A percentile compares a stretch with the other conserved stretches of the same genome.
Conservation (phyloP, 2,888 invertebrate genomes). For the Zele albiditarsus region DNA sequence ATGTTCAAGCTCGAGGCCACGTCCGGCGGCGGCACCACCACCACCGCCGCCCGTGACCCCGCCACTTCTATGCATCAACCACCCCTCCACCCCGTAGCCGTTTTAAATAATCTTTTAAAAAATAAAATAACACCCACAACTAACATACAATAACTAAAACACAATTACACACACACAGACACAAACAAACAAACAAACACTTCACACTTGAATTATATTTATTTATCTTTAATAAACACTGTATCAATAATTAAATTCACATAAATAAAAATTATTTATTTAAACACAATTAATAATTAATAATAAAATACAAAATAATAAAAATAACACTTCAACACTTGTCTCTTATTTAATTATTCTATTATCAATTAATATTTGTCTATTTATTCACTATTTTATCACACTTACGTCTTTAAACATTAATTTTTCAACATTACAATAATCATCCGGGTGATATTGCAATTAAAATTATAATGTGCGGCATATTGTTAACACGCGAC, state of each 20-base stretch:
- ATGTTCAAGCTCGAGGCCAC: constrained; percentile 76
- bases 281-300: too few species aligned
- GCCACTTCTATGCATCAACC: constrained; percentile 85
- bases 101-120: constrained; percentile 38
- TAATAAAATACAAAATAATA: too few species aligned
- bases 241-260: too few species aligned
- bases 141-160: constrained; percentile 7
- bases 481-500: background rate
- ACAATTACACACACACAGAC: constrained; percentile 35
- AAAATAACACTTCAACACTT: background rate
- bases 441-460: too few species aligned
- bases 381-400: constrained; percentile 12
- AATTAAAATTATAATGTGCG: too few species aligned
- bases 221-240: too few species aligned
- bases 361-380: constrained; percentile 11
- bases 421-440: too few species aligned
- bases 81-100: constrained; percentile 69
- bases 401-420: too few species aligned
- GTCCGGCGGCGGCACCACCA: constrained; percentile 79
- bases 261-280: too few species aligned
- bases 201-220: constrained; percentile 10
- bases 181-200: constrained; percentile 40
- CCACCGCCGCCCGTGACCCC: constrained; percentile 85
- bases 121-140: constrained; percentile 3
- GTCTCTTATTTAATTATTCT: background rate